Conservation (phyloP, 1,140 invertebrate species). For the Bombus confusus region DNA sequence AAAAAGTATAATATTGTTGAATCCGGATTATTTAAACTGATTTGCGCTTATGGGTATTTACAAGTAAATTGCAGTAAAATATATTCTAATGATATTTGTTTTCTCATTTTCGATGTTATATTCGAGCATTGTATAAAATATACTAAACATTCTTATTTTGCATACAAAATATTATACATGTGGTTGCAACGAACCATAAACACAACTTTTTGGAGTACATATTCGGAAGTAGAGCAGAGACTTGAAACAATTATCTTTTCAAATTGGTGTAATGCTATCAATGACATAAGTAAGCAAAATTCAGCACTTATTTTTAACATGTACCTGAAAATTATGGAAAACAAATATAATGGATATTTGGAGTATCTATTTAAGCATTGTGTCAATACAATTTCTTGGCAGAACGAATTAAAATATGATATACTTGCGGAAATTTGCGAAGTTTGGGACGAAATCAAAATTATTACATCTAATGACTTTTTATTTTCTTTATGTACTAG, state of each 20-base stretch:
- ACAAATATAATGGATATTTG: constrained; percentile 68
- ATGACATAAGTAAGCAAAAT: constrained; percentile 70
- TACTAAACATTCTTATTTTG: constrained; percentile 73
- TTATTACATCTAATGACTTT: constrained; percentile 59
- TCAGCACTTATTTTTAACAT: constrained; percentile 65
- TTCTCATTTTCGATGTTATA: constrained; percentile 63
- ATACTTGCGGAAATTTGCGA: constrained; percentile 74
- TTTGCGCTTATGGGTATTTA: constrained; percentile 71
- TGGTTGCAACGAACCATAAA: constrained; percentile 70
- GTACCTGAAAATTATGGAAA: constrained; percentile 74
- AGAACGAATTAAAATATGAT: constrained; percentile 73
- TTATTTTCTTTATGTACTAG: constrained; percentile 64
- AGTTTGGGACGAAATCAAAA: constrained; percentile 48
- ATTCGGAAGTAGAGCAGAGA: constrained; percentile 59
- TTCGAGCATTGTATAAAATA: constrained; percentile 71
- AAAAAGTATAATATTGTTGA: constrained; percentile 56
- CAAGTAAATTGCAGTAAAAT: constrained; percentile 62
- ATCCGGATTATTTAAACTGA: constrained; percentile 69
- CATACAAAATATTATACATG: constrained; percentile 72
- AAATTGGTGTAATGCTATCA: constrained; percentile 75
- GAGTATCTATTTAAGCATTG: constrained; percentile 63
- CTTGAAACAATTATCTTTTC: constrained; percentile 75
- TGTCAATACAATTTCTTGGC: constrained; percentile 72
- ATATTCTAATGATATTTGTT: constrained; percentile 50
- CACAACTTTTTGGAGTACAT: constrained; percentile 67